Conservation (phyloP, 2,113 vertebrate species). For the Crypturellus undulatus region DNA sequence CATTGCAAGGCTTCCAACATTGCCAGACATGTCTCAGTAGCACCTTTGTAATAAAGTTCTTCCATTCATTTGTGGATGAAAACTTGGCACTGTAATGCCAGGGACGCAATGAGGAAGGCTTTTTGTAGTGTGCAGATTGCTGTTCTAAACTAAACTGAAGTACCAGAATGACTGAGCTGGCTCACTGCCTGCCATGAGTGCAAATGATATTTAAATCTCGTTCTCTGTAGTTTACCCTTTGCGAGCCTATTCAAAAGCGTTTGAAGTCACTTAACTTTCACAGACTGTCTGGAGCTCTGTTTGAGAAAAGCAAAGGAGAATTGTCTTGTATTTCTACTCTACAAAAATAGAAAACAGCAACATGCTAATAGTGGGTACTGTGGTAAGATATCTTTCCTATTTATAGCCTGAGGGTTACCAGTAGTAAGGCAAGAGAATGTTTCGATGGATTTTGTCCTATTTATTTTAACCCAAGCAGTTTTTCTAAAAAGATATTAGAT, state of each 20-base stretch:
- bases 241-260: not conserved
- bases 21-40: not conserved
- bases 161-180: not conserved
- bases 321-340: not conserved
- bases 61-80: not conserved
- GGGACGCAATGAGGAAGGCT: not conserved
- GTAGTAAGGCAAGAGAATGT: not conserved
- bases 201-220: not conserved
- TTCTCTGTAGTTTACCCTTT: constrained; percentile 9
- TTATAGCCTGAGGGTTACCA: not conserved
- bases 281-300: not conserved
- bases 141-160: not conserved
- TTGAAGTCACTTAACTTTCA: not conserved
- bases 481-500: not conserved
- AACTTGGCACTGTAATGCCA: not conserved
- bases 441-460: not conserved
- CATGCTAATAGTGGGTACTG: not conserved
- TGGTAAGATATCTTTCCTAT: not conserved
- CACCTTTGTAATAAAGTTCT: not conserved
- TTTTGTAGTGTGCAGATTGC: not conserved
- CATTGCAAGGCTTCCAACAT: not conserved
- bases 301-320: constrained; percentile 22
- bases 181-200: constrained; percentile 13
- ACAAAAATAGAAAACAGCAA: not conserved
- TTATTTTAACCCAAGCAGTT: not conserved